A percentile compares a stretch with the other conserved stretches of the same genome.
Conservation (phyloP, 2,113 vertebrate genomes). For the Amphiprion percula region DNA sequence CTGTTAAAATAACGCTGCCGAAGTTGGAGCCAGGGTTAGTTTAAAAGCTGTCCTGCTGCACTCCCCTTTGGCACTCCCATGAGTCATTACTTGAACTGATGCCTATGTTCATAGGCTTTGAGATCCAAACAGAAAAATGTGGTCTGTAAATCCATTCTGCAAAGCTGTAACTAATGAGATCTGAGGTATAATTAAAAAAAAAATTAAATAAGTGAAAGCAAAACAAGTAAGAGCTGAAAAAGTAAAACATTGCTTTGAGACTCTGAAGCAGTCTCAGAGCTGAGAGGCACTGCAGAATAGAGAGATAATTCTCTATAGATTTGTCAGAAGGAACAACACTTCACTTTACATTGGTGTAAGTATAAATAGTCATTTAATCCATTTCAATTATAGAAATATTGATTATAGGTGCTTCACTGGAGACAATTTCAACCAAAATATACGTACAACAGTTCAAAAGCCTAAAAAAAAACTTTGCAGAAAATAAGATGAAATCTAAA, state of each 20-base stretch:
- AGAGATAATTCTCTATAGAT: no score
- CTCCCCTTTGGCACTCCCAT: conserved; percentile 25
- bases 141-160: conserved; percentile 20
- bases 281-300: no score
- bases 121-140: conserved; percentile 4
- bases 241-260: no score
- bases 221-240: neutral
- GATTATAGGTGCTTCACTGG: no score
- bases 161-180: conserved; percentile 10
- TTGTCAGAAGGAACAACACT: no score
- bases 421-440: neutral
- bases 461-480: neutral
- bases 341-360: no score
- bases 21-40: conserved; percentile 34
- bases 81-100: conserved; percentile 48
- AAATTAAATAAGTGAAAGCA: neutral
- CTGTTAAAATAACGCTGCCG: conserved; percentile 24
- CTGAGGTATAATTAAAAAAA: conserved; percentile 3
- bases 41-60: conserved; percentile 42
- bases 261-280: no score
- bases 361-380: no score
- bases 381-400: no score
- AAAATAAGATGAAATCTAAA: neutral
- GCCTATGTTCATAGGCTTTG: conserved; percentile 23
- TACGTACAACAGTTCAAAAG: neutral